These are phyloP conservation scores for Hippocampus guttulatus DNA, from an alignment of 2,113 vertebrate genomes.

Conservation along the genomic window DNA sequence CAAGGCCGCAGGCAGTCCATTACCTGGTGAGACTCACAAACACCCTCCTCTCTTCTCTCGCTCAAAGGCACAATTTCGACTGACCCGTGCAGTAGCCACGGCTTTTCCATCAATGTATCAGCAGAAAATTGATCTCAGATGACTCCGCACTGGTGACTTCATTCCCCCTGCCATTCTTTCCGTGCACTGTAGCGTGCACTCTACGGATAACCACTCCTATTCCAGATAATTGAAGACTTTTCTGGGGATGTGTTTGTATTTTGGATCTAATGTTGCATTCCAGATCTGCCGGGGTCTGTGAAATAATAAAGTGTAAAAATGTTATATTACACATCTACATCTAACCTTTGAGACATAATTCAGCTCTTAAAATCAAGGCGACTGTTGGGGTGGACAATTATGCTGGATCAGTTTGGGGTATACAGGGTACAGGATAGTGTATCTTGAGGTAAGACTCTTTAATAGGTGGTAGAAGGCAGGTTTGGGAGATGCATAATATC, in stretches of 20 bases:
- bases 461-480: no score
- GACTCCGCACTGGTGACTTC: slow-evolving; percentile 15
- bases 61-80: slow-evolving; percentile 5
- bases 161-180: slow-evolving; percentile 5
- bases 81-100: background rate
- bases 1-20: slow-evolving; percentile 81
- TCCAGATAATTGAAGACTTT: slow-evolving; percentile 15
- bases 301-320: background rate
- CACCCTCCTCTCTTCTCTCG: slow-evolving; percentile 8
- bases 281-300: slow-evolving; percentile 6
- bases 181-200: background rate
- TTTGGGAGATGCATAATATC: background rate
- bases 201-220: slow-evolving; percentile 15
- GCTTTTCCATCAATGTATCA: slow-evolving; percentile 14
- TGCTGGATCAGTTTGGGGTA: no score
- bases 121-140: slow-evolving; percentile 40
- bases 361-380: background rate
- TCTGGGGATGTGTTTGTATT: slow-evolving; percentile 1
- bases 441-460: no score
- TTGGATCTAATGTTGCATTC: slow-evolving; percentile 18
- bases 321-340: background rate
- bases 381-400: no score
- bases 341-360: background rate
- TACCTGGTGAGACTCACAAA: slow-evolving; percentile 74
- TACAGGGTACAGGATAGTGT: no score